Evolutionary conservation across 2,888 invertebrate species (phyloP), one percentile per base, ranked within the genome.

Genomic region (Mamestra brassicae): DNA sequence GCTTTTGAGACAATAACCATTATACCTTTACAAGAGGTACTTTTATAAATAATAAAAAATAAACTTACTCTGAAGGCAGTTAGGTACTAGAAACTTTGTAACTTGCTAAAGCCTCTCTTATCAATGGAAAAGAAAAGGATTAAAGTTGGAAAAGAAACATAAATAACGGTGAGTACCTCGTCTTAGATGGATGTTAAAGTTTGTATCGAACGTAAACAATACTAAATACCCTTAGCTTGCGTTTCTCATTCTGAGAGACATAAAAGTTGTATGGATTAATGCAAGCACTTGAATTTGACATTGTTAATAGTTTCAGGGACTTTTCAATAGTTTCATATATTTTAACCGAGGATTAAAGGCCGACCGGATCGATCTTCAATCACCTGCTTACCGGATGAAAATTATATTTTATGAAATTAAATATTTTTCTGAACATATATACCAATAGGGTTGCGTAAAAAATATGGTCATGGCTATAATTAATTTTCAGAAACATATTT

Each of bases 131-230:
- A 89, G 86, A 86, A 89, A 89, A 89, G 90, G 89, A 89, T 91
- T 91, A 90, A 89, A 91, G 90, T 90, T 84, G 68, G 83, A 71
- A 86, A 90, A 90, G 89, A 84, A 90, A 90, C 90, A 90, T 92
- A 92, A 92, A 92, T 92, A 92, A 91, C 88, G 80, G 83, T 83
- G 82, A 84, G 82, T 79, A 83, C 64, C 81, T 67, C 69, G 88
- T 78, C 84, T 89, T 85, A 87, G 88, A 92, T 87, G 88, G 87
- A 88, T 89, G 83, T 81, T 73, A 81, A 92, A 90, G 81, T 91
- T 92, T 91, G 90, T 92, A 92, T 92, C 91, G 83, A 82, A 88
- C 74, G 89, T 89, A 89, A 90, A 90, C 90, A 90, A 86, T 84
- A 77, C 83, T 90, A 89, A 88, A 89, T 89, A 87, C 54, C 74